phyloP scores from a whole-genome alignment of 92 coral and sea anemone species.

The Plumapathes pennacea region DNA sequence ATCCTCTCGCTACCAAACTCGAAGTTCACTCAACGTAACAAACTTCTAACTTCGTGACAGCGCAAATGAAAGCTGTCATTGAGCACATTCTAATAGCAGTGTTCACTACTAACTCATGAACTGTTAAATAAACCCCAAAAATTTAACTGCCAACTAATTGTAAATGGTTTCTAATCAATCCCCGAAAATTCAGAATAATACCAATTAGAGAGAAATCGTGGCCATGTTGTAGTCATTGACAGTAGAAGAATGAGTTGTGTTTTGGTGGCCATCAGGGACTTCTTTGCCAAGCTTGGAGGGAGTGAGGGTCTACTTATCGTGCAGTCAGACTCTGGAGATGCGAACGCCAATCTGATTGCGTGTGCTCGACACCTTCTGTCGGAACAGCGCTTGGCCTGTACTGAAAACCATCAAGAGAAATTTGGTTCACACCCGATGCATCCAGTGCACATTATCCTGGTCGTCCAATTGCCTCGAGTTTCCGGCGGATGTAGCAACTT shows the following conservation, averaged over 20 bases:
- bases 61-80: too few relatives aligned
- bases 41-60: too few relatives aligned
- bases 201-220: too few relatives aligned
- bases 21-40: too few relatives aligned
- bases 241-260: constrained; percentile 18
- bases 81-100: too few relatives aligned
- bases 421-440: constrained; percentile 7
- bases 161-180: too few relatives aligned
- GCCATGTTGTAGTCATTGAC: too few relatives aligned
- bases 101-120: too few relatives aligned
- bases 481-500: constrained; percentile 75
- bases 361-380: constrained; percentile 85
- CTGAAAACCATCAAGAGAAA: constrained; percentile 30
- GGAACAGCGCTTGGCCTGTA: constrained; percentile 51
- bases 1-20: too few relatives aligned
- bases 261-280: constrained; percentile 35
- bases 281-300: constrained; percentile 74
- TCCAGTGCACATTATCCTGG: constrained; percentile 68
- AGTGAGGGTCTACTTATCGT: constrained; percentile 75
- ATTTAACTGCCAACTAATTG: too few relatives aligned
- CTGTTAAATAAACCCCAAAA: too few relatives aligned
- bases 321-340: constrained; percentile 77
- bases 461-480: constrained; percentile 77
- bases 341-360: constrained; percentile 66
- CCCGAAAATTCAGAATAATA: too few relatives aligned